A percentile compares a stretch with the other conserved stretches of the same genome.
phyloP scores from a whole-genome alignment of 2,113 vertebrate species.

The Anhinga anhinga region DNA sequence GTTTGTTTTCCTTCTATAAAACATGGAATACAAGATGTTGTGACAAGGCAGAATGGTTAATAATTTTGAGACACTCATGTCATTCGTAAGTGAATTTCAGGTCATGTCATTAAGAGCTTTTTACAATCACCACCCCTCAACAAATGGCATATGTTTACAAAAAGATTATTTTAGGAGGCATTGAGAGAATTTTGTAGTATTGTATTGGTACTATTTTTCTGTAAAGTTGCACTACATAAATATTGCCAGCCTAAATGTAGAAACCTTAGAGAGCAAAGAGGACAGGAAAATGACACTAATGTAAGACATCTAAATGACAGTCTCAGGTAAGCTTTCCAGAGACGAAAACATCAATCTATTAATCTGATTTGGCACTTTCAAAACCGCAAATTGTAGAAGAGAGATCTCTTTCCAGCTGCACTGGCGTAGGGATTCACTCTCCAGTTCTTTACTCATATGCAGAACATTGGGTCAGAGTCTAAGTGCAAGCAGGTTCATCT shows the following conservation, averaged over 20 bases:
- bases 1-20: background rate
- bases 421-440: background rate
- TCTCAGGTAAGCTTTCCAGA: background rate
- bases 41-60: background rate
- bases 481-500: background rate
- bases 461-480: background rate
- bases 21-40: background rate
- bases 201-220: background rate
- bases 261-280: background rate
- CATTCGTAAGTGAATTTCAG: background rate
- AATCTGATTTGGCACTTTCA: background rate
- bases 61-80: background rate
- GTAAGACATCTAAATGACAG: background rate
- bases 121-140: background rate
- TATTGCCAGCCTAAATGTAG: background rate
- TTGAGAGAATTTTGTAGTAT: background rate
- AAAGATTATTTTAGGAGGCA: background rate
- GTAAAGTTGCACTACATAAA: background rate
- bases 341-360: background rate
- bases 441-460: background rate
- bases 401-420: background rate
- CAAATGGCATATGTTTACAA: background rate
- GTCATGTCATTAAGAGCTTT: background rate
- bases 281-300: background rate
- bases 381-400: background rate